phyloP scores from a whole-genome alignment of 2,888 invertebrate genomes.

The Cosmorhoe ocellata region DNA sequence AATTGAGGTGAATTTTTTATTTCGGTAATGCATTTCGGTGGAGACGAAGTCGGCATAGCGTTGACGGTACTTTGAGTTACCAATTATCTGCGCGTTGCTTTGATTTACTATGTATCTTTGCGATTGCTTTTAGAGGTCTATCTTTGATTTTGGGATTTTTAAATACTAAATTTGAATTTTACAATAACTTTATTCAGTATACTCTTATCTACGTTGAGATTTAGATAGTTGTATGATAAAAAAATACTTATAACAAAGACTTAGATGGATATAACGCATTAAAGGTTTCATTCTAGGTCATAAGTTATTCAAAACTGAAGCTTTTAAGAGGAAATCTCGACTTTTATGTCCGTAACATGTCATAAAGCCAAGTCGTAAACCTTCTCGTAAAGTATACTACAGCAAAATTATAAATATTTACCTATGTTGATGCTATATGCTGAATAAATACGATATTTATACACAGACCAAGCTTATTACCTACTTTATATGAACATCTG shows the following conservation, averaged over 20 bases:
- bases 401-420: conserved; percentile 76
- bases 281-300: conserved; percentile 45
- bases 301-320: conserved; percentile 71
- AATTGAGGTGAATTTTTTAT: conserved; percentile 76
- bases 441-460: conserved; percentile 1
- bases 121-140: conserved; percentile 46
- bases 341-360: conserved; percentile 76
- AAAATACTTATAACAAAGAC: background rate
- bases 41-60: background rate
- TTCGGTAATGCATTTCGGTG: conserved; percentile 65
- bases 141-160: conserved; percentile 1
- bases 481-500: too few relatives aligned
- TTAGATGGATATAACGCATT: background rate
- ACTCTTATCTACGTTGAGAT: too few relatives aligned
- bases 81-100: conserved; percentile 68
- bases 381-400: conserved; percentile 63
- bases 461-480: too few relatives aligned
- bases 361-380: conserved; percentile 71
- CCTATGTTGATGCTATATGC: conserved; percentile 26
- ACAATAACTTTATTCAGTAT: too few relatives aligned
- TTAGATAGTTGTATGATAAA: too few relatives aligned
- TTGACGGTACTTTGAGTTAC: conserved; percentile 31
- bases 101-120: conserved; percentile 52
- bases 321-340: conserved; percentile 71
- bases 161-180: background rate